Evolutionary conservation across 2,888 invertebrate genomes (phyloP), one percentile per base, ranked within the genome.

Genomic region (Panzeria rudis): DNA sequence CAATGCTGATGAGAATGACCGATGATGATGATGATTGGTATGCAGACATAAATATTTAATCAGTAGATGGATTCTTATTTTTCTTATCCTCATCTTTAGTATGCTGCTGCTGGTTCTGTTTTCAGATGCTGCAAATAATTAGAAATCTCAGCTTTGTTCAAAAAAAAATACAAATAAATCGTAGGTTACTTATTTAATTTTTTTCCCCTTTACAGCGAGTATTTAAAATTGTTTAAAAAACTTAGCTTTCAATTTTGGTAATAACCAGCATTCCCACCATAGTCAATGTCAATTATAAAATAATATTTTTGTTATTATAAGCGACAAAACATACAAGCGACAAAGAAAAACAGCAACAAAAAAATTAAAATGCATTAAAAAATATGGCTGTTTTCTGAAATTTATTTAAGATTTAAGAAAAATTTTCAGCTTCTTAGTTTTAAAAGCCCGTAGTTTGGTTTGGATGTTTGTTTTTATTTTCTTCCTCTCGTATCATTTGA

Each of bases 211-310:
- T 15, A 3, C 32, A 44, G 32, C 20, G 5, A 64, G 64, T 56
- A 76, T 61, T 78, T 78, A 69, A 68, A 78, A 38, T 64, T 47
- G 44, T 72, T 83, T 59, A 20, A 59, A 68, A 68, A 38, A 15
- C 13, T n/a, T 29, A 61, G 68, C 73, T 83, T 81, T 77, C 72
- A 66, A 32, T 84, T 85, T 85, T 82, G 78, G 78, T 78, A 82
- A 82, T 79, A 85, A 79, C 75, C 82, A 82, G 82, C 85, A 85
- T 85, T 85, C 85, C 85, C 85, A 85, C 82, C 85, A 69, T 61
- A 79, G 56, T 82, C 69, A 82, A 75, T 85, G 85, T 83, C 85
- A 85, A 85, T 85, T 85, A 85, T 79, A 85, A 85, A 85, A 85
- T 82, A 82, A 85, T 85, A 82, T 82, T 79, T 73, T 75, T 85